Evolutionary conservation across 2,797 vertebrate species (phyloP), one percentile per base, ranked within the genome.

Genomic region (Graptemys geographica): DNA sequence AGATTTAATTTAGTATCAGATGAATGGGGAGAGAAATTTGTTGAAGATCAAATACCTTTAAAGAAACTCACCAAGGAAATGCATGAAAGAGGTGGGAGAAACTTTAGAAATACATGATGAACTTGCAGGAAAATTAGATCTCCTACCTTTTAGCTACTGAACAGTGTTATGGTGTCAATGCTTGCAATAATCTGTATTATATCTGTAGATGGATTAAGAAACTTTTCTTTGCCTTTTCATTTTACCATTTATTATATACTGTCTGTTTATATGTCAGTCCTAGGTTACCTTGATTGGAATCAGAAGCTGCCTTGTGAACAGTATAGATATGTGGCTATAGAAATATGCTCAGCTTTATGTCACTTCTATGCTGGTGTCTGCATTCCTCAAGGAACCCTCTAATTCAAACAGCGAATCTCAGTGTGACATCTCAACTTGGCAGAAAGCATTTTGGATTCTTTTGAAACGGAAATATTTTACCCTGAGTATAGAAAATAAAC

Each of bases 351-450:
- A 83, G 80, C 78, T 92, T 93, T 90, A 93, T 55, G 90, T 94
- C 82, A 79, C 93, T 47, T 49, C 12, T 78, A 18, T 79, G 86
- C 91, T 15, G 21, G 21, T 76, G 86, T 79, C 91, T 76, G 51
- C 37, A 31, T 94, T 85, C 74, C 87, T 56, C 83, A n/a, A 88
- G 86, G 90, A 95, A 92, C 92, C 92, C 90, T 94, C 86, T 96
- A 95, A 97, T 93, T 97, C 95, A 89, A 74, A 91, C 69, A 93
- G 74, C 96, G 92, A 96, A 94, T 76, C 84, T 90, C 33, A 62
- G 65, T 57, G 86, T 89, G 96, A 95, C 93, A 92, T 69, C 49
- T 78, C 84, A 83, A 93, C 93, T 95, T 72, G 10, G 76, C 1
- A 85, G 49, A 95, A 95, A 96, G 93, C 69, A 89, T 83, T 92